These are phyloP conservation scores for Phenganax stokvisi DNA, from an alignment of 92 coral and sea anemone genomes.

Conservation along the genomic window DNA sequence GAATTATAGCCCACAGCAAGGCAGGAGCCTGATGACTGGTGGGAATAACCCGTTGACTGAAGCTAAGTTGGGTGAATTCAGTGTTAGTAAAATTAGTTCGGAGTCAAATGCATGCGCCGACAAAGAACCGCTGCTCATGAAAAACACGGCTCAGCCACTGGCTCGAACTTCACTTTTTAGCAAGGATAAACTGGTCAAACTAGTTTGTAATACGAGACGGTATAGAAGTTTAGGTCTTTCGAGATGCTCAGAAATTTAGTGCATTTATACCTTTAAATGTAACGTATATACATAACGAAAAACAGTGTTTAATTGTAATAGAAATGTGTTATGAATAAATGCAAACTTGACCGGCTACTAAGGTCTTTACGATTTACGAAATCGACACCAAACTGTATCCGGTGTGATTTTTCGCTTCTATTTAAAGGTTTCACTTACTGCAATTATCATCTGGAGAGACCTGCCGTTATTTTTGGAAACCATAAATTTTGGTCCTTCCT, in stretches of 20 bases:
- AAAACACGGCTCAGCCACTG: conserved; percentile 11
- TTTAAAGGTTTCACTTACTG: too few species aligned
- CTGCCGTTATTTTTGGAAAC: too few species aligned
- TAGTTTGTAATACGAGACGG: conserved; percentile 82
- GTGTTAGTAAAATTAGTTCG: conserved; percentile 73
- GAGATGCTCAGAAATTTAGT: conserved; percentile 23
- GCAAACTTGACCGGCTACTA: too few species aligned
- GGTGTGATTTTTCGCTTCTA: too few species aligned
- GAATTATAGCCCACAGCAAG: conserved; percentile 46
- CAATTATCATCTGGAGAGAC: too few species aligned
- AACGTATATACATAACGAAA: too few species aligned
- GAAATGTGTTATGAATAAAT: too few species aligned
- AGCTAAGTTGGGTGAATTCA: conserved; percentile 76
- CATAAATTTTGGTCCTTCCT: too few species aligned
- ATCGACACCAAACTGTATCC: too few species aligned
- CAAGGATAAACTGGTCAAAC: conserved; percentile 72
- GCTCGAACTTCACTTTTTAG: conserved; percentile 37
- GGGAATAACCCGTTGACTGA: conserved; percentile 62
- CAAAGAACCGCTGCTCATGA: conserved; percentile 59
- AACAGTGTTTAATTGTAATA: too few species aligned
- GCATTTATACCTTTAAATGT: too few species aligned
- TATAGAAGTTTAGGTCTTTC: conserved; percentile 85
- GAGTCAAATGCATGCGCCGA: conserved; percentile 12
- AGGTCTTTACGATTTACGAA: too few species aligned
- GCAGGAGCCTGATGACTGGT: conserved; percentile 26